Evolutionary conservation across 1,140 invertebrate genomes (phyloP), one percentile per base, ranked within the genome.

Genomic region (Lamellibrachia luymesi): DNA sequence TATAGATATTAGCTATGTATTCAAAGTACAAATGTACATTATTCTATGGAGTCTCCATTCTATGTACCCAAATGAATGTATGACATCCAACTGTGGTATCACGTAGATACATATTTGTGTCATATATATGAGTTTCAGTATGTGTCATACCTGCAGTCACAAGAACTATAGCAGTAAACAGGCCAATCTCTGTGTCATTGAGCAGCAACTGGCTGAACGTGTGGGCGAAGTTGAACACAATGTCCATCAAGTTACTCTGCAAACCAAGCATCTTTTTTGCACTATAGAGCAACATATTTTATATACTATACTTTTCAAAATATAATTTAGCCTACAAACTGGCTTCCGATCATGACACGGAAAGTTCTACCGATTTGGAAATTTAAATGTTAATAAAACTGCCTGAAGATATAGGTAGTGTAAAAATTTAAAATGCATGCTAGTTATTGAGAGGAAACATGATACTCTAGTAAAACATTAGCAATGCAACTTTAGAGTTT

Each of bases 121-220:
- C 27, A 27, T n/a, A 10, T 91, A 91, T 49, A 93, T 91, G 52
- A 92, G 50, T 50, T 90, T 2, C 2, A 92, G 49, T 38, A 93
- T 27, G 50, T 90, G 17, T 38, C 13, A 51, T 95, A 97, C 97
- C 98, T 92, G 98, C 97, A 91, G 97, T 98, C 91, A 99, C 97
- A 91, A 99, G 96, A 91, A 99, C 98, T 92, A 98, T 97, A 25
- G 98, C 98, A 7, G 98, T 98, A 96, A 98, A 98, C 50, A 99
- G 96, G 0, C 98, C 98, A 94, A 99, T 97, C 96, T 99, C 99
- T 10, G 98, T 98, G 94, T 99, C 99, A 94, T 98, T 98, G 94
- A 99, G 96, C 94, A 97, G 97, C 94, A 99, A 97, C 52, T 97
- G 97, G 94, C 98, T 98, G 94, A 97, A 96, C 64, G 95, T 95